Evolutionary conservation across 2,888 invertebrate genomes (phyloP), one percentile per base, ranked within the genome.

Genomic region (Melinaea marsaeus): DNA sequence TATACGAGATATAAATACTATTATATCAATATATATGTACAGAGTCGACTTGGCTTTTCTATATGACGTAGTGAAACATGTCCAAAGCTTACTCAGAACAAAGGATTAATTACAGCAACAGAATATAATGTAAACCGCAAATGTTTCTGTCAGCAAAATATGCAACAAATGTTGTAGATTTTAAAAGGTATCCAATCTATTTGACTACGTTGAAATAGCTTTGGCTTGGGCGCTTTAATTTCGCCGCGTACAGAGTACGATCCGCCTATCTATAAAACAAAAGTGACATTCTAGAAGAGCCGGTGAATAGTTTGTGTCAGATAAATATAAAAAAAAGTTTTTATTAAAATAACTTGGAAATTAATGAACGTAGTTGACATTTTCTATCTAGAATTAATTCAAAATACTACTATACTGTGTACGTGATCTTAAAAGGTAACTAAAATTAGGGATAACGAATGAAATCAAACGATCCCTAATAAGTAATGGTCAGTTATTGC

Each of bases 401-500:
- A 32, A 51, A 51, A 32, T 32, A 32, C 9, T 32, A 9, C 9
- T 22, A 48, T 6, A 22, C 32, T 6, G 9, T 51, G n/a, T 32
- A 51, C 32, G 51, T 51, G 51, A 1, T 51, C 32, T 51, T 32
- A 51, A 57, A 42, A 22, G 57, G 34, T 51, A 45, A 9, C 48
- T 33, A 5, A 46, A 47, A 51, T 61, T 62, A 60, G 55, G 55
- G 48, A 47, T 66, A 67, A 65, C 80, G 76, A 81, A 76, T 81
- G 79, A 79, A 82, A 84, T 84, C 80, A 81, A 83, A 82, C 79
- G 78, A 72, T 74, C 79, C 75, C 78, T 83, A 80, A 84, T 86
- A 85, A 85, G 81, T 79, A 80, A 76, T 77, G 81, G 80, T 79
- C 79, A 86, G 88, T 88, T 90, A 89, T 88, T 89, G 84, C 88